Conservation (phyloP, 2,888 invertebrate species). For the Leptinotarsa rubiginosa region DNA sequence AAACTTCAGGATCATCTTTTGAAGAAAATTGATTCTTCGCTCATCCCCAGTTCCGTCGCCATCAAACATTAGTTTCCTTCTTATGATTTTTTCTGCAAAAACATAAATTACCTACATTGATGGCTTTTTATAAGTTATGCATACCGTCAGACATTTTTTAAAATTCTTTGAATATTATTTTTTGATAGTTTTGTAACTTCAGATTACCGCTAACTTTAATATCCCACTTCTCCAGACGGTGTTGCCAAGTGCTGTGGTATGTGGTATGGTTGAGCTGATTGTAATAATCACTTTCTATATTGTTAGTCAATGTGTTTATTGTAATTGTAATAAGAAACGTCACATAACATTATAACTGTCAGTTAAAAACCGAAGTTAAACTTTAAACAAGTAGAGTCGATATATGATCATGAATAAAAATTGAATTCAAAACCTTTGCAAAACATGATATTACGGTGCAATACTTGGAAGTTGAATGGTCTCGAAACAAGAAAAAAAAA, state of each 20-base stretch:
- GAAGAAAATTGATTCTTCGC: conserved; percentile 82
- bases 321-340: too few relatives aligned
- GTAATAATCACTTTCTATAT: too few relatives aligned
- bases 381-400: too few relatives aligned
- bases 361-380: too few relatives aligned
- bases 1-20: conserved; percentile 87
- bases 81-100: conserved; percentile 91
- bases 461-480: too few relatives aligned
- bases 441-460: too few relatives aligned
- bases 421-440: background rate
- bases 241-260: background rate
- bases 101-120: background rate
- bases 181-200: background rate
- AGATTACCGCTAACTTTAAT: background rate
- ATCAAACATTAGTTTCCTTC: conserved; percentile 89
- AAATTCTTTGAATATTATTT: background rate
- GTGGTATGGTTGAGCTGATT: background rate
- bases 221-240: too few relatives aligned
- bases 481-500: too few relatives aligned
- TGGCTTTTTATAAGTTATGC: background rate
- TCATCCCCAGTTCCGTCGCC: conserved; percentile 98
- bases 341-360: too few relatives aligned
- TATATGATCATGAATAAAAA: too few relatives aligned
- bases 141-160: conserved; percentile 29
- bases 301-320: too few relatives aligned